A percentile compares a stretch with the other conserved stretches of the same genome.
Conservation (phyloP, 2,797 vertebrate species). For the Cynopterus sphinx region DNA sequence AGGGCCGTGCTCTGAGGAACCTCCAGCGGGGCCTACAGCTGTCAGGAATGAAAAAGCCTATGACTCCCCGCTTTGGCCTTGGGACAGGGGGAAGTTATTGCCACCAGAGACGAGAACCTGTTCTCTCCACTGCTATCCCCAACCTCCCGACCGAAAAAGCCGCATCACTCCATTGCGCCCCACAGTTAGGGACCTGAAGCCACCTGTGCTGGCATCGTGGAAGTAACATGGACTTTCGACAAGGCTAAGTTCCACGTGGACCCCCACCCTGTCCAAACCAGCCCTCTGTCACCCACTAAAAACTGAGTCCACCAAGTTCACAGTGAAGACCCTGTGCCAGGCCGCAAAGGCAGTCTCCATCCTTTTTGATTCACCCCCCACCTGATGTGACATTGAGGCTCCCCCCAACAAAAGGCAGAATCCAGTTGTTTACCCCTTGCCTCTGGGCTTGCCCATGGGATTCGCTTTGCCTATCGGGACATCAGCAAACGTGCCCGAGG, state of each 20-base stretch:
- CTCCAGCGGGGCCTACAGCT: no score
- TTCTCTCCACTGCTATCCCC: not conserved
- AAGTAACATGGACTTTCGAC: not conserved
- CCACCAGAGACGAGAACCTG: not conserved
- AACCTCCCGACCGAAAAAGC: not conserved
- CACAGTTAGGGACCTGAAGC: not conserved
- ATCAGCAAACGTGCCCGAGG: not conserved
- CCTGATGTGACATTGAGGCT: not conserved
- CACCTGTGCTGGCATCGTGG: not conserved
- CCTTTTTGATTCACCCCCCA: not conserved
- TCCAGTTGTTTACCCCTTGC: not conserved
- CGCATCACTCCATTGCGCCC: no score
- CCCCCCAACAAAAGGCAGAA: not conserved
- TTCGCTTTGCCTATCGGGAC: not conserved
- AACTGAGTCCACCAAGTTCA: not conserved
- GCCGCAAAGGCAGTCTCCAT: not conserved
- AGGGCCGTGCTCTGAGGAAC: not conserved
- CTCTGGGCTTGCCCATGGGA: not conserved
- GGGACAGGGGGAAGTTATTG: not conserved
- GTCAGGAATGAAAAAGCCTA: not conserved
- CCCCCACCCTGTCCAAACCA: not conserved
- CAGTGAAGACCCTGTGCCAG: not conserved
- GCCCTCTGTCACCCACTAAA: not conserved
- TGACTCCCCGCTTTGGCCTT: not conserved
- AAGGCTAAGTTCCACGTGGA: not conserved